Conservation (phyloP, 2,113 vertebrate genomes). For the Eulemur macaco region DNA sequence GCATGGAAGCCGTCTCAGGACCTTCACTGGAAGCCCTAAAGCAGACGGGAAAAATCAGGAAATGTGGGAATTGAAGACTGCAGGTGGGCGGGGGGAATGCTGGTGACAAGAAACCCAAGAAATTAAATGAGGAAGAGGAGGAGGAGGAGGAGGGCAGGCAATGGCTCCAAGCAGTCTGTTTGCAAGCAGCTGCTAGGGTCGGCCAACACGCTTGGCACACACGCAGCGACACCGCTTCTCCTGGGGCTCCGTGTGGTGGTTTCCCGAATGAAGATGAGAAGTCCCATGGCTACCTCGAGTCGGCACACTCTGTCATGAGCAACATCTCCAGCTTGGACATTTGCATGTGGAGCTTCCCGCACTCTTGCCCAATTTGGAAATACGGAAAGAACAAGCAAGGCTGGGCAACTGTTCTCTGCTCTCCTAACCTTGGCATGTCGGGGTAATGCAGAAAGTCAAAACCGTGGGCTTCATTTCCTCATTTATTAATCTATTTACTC, state of each 20-base stretch:
- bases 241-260: neutral
- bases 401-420: neutral
- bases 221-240: accelerated
- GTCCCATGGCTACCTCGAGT: accelerated
- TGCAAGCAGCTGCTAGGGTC: too few species aligned
- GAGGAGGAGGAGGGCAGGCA: too few species aligned
- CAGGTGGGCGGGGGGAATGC: neutral
- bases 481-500: too few species aligned
- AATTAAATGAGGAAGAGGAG: neutral
- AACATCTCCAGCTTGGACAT: neutral
- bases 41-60: neutral
- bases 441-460: neutral
- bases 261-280: neutral
- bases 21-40: neutral
- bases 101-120: neutral
- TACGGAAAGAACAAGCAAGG: accelerated
- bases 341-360: neutral
- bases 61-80: neutral
- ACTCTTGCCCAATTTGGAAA: accelerated
- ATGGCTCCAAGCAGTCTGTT: neutral
- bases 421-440: neutral
- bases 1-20: neutral
- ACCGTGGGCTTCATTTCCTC: neutral
- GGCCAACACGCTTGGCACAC: too few species aligned
- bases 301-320: accelerated